phyloP scores from a whole-genome alignment of 2,797 vertebrate genomes.

The Liasis olivaceus region DNA sequence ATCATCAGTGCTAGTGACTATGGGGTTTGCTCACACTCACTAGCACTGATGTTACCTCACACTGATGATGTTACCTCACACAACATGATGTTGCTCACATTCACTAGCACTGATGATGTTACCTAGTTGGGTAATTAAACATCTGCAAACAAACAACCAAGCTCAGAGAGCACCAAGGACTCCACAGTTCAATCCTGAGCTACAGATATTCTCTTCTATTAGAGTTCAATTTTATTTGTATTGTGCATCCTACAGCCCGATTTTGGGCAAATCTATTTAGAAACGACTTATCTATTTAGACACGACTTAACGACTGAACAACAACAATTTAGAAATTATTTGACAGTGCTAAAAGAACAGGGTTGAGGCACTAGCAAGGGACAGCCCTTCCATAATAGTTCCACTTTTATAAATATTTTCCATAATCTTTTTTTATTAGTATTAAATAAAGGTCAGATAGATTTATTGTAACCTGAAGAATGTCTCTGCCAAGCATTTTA shows the following conservation, averaged over 20 bases:
- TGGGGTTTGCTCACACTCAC: not conserved
- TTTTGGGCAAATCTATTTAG: not conserved
- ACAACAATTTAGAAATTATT: not conserved
- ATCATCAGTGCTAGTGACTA: no score
- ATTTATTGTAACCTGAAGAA: slow-evolving; percentile 30
- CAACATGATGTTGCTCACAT: not conserved
- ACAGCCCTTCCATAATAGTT: not conserved
- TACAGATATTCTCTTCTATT: not conserved
- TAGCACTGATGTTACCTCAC: not conserved
- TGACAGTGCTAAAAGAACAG: not conserved
- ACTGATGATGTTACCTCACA: not conserved
- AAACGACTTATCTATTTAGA: no score
- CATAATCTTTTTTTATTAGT: not conserved
- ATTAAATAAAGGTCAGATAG: not conserved
- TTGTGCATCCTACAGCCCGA: not conserved
- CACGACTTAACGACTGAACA: no score
- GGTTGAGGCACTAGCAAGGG: not conserved
- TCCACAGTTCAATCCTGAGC: not conserved
- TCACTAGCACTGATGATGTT: not conserved
- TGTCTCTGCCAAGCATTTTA: slow-evolving; percentile 25
- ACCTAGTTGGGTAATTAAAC: not conserved
- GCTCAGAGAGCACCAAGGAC: not conserved
- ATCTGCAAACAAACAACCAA: not conserved
- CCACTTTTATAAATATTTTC: not conserved
- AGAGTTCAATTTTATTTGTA: not conserved